Evolutionary conservation across 2,113 vertebrate species (phyloP).

Genomic region (Glaucomys volans): DNA sequence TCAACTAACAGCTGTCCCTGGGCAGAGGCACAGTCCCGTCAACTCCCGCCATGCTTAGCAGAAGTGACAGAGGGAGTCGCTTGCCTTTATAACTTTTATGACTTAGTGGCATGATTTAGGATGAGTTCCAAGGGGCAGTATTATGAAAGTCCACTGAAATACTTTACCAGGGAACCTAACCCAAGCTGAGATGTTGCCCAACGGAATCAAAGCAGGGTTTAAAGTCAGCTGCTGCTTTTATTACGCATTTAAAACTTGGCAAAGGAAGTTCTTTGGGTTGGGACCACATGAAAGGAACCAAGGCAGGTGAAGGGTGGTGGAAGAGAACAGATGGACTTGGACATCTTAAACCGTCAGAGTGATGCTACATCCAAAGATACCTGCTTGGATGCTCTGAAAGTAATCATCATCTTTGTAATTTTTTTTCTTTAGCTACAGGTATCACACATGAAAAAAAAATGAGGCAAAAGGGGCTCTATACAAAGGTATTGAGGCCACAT

Average conservation of each 20-base stretch:
- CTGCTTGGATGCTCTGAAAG: constrained; percentile 73
- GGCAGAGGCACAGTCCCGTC: not conserved
- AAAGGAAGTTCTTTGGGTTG: constrained; percentile 77
- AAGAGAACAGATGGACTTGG: constrained; percentile 75
- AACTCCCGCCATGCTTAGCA: not conserved
- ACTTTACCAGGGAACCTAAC: constrained; percentile 74
- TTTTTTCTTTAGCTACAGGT: constrained; percentile 53
- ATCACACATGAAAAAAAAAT: constrained; percentile 69
- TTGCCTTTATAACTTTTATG: constrained; percentile 47
- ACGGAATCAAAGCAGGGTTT: constrained; percentile 81
- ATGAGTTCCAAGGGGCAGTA: constrained; percentile 69
- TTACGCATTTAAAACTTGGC: constrained; percentile 74
- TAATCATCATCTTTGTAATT: constrained; percentile 65
- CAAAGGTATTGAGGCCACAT: constrained; percentile 71
- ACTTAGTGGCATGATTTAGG: constrained; percentile 57
- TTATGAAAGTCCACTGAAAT: constrained; percentile 68
- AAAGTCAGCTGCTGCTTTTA: constrained; percentile 82
- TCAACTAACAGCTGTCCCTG: constrained; percentile 41
- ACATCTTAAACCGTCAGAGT: constrained; percentile 53
- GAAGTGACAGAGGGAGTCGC: not conserved
- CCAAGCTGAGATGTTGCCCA: constrained; percentile 78
- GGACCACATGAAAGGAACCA: constrained; percentile 80
- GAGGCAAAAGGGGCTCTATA: constrained; percentile 72
- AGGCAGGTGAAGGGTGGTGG: constrained; percentile 68
- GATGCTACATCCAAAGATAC: constrained; percentile 71